Percentiles rank a stretch among this genome's conserved stretches.
Conservation (phyloP, 2,797 vertebrate species). For the Lepus townsendii region DNA sequence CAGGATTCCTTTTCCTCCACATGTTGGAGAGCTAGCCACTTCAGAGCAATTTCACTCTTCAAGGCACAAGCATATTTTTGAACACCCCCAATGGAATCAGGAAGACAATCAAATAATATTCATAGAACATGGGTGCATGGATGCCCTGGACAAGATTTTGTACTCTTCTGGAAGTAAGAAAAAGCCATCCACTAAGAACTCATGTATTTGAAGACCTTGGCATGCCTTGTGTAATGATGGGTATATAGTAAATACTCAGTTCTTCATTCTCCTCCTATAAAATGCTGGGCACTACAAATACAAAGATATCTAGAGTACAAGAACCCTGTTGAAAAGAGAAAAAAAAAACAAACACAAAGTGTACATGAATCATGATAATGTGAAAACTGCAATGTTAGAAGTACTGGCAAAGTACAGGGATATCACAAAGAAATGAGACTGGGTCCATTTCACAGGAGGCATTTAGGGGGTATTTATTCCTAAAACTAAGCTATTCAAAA, state of each 20-base stretch:
- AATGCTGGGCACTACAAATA: background rate
- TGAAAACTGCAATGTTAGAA: background rate
- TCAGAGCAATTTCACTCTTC: background rate
- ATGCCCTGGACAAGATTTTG: background rate
- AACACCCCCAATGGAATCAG: background rate
- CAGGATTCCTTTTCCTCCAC: background rate
- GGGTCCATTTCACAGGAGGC: background rate
- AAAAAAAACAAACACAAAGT: background rate
- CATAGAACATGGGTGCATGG: background rate
- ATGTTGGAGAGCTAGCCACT: background rate
- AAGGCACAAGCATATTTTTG: background rate
- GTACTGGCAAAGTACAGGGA: background rate
- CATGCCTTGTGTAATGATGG: background rate
- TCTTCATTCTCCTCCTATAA: background rate
- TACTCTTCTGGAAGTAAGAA: background rate
- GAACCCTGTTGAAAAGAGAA: background rate
- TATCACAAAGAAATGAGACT: background rate
- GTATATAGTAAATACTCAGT: background rate
- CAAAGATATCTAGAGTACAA: slow-evolving; percentile 13
- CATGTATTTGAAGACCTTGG: slow-evolving; percentile 1
- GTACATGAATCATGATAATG: background rate
- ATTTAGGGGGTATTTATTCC: background rate
- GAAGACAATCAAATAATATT: background rate
- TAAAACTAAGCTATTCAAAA: slow-evolving; percentile 43
- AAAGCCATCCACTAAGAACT: background rate